Percentiles rank a stretch among this genome's conserved stretches.
phyloP scores from a whole-genome alignment of 2,113 vertebrate species.

The Leiothrix lutea region DNA sequence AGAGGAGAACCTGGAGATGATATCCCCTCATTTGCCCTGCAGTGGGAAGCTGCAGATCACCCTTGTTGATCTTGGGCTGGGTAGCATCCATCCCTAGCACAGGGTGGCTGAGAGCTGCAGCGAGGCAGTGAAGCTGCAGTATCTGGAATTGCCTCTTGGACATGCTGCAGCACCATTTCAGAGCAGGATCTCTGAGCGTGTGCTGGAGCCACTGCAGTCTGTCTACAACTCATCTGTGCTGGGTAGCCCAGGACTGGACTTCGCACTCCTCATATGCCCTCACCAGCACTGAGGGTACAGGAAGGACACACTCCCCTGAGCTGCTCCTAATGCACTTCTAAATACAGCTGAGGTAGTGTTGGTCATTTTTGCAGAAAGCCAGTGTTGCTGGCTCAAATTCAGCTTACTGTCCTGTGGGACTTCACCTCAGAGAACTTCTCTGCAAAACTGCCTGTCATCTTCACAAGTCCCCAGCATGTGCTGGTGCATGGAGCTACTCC shows the following conservation, averaged over 20 bases:
- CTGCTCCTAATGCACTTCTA: not conserved
- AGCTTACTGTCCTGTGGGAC: not conserved
- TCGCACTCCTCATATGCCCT: not conserved
- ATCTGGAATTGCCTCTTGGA: not conserved
- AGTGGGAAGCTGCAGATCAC: not conserved
- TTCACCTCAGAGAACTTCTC: not conserved
- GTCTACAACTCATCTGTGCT: not conserved
- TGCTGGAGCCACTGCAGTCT: not conserved
- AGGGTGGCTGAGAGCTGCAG: not conserved
- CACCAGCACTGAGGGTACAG: not conserved
- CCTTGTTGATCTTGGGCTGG: not conserved
- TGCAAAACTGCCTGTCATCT: not conserved
- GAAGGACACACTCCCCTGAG: not conserved
- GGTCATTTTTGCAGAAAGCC: not conserved
- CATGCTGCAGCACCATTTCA: not conserved
- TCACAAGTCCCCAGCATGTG: rapidly evolving
- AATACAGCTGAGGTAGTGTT: not conserved
- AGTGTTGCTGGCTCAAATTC: not conserved
- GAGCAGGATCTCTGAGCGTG: not conserved
- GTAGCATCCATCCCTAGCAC: not conserved
- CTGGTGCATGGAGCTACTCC: not conserved
- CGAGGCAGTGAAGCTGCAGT: not conserved
- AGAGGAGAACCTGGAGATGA: not conserved
- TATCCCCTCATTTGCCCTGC: rapidly evolving
- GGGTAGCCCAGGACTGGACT: not conserved